Percentiles rank a stretch among this genome's conserved stretches.
phyloP scores from a whole-genome alignment of 2,888 invertebrate species.

The Melikaiella ostensackeni region DNA sequence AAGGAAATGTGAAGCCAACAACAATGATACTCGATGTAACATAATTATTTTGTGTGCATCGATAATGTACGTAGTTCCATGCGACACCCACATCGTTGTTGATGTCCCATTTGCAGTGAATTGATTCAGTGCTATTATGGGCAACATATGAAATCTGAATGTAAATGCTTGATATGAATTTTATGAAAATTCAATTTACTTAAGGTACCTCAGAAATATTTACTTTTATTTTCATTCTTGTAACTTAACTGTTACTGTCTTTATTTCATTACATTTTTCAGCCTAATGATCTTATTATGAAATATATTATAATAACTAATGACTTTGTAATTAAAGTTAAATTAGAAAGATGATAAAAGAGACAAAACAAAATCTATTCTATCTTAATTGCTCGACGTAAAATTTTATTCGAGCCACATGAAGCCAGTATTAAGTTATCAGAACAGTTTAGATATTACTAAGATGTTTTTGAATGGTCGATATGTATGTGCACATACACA shows the following conservation, averaged over 20 bases:
- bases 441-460: conserved; percentile 12
- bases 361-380: not conserved
- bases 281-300: too few relatives aligned
- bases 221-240: not conserved
- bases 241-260: too few relatives aligned
- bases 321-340: not conserved
- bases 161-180: not conserved
- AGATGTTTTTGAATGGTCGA: not conserved
- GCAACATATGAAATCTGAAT: not conserved
- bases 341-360: not conserved
- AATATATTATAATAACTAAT: not conserved
- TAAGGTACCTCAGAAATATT: not conserved
- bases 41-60: conserved; percentile 18
- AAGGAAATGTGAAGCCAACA: conserved; percentile 28
- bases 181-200: not conserved
- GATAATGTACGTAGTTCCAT: conserved; percentile 8
- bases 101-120: not conserved
- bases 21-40: conserved; percentile 29
- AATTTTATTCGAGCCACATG: conserved; percentile 5
- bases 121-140: not conserved
- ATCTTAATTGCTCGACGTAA: not conserved
- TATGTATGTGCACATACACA: not conserved
- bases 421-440: conserved; percentile 16
- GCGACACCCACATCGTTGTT: conserved; percentile 15
- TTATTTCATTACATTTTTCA: too few relatives aligned